Conservation (phyloP, 2,113 vertebrate genomes). For the Miniopterus natalensis region DNA sequence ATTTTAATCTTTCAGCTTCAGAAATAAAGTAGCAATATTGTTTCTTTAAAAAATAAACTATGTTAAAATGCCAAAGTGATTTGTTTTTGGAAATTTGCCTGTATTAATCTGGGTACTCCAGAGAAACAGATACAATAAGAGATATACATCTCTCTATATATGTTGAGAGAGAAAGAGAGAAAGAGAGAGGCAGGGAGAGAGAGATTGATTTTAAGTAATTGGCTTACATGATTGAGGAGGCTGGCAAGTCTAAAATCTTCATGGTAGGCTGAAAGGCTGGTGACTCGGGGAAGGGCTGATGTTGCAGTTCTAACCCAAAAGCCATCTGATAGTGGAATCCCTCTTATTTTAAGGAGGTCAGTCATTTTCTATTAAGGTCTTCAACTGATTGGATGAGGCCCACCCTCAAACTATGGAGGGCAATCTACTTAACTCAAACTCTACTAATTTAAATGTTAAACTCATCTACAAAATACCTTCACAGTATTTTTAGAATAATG, state of each 20-base stretch:
- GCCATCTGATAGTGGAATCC: background rate
- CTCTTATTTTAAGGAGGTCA: background rate
- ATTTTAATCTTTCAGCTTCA: background rate
- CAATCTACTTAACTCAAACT: background rate
- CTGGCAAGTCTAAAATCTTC: background rate
- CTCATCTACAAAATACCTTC: background rate
- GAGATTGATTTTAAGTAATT: background rate
- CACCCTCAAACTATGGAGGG: background rate
- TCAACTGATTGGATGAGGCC: background rate
- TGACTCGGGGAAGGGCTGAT: background rate
- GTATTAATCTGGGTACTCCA: background rate
- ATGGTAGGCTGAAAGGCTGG: background rate
- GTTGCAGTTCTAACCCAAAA: background rate
- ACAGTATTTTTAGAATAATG: background rate
- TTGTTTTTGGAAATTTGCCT: constrained; percentile 24
- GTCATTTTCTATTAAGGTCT: background rate
- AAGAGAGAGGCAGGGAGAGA: background rate
- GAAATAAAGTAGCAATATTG: background rate
- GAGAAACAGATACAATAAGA: background rate
- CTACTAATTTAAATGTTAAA: constrained; percentile 2
- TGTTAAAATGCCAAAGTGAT: background rate
- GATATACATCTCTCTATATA: background rate
- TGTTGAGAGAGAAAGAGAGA: background rate
- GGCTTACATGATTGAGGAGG: background rate
- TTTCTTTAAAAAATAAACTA: constrained; percentile 11